These are phyloP conservation scores for Bicyclus anynana DNA, from an alignment of 1,140 invertebrate genomes.

Conservation along the genomic window DNA sequence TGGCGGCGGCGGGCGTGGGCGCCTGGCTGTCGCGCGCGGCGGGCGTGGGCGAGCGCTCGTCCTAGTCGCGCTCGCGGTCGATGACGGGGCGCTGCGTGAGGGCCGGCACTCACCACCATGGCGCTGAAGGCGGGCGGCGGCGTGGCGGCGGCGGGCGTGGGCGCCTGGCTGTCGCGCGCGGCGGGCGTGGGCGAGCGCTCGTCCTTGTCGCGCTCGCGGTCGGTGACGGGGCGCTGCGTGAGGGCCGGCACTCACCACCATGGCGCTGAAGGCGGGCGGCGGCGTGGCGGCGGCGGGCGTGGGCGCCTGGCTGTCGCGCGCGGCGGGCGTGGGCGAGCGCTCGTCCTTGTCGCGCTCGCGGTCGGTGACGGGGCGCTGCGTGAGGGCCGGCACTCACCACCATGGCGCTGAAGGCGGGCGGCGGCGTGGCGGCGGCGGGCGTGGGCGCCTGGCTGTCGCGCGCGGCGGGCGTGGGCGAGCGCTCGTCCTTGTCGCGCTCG, in stretches of 20 bases:
- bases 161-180: constrained; percentile 31
- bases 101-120: constrained; percentile 40
- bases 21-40: constrained; percentile 34
- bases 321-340: constrained; percentile 39
- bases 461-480: constrained; percentile 41
- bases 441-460: constrained; percentile 35
- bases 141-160: constrained; percentile 37
- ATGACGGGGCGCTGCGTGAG: too few relatives aligned
- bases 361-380: constrained; percentile 79
- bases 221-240: constrained; percentile 78
- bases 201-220: constrained; percentile 70
- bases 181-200: constrained; percentile 42
- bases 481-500: constrained; percentile 25
- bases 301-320: constrained; percentile 32
- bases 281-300: constrained; percentile 42
- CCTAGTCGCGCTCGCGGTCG: too few relatives aligned
- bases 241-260: constrained; percentile 39
- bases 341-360: constrained; percentile 62
- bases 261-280: constrained; percentile 41
- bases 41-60: constrained; percentile 45
- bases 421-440: constrained; percentile 41
- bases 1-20: constrained; percentile 35
- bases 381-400: constrained; percentile 45
- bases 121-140: constrained; percentile 45
- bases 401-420: constrained; percentile 38